A percentile compares a stretch with the other conserved stretches of the same genome.
These are phyloP conservation scores for Chouioia cunea DNA, from an alignment of 2,888 invertebrate genomes.

Conservation along the genomic window DNA sequence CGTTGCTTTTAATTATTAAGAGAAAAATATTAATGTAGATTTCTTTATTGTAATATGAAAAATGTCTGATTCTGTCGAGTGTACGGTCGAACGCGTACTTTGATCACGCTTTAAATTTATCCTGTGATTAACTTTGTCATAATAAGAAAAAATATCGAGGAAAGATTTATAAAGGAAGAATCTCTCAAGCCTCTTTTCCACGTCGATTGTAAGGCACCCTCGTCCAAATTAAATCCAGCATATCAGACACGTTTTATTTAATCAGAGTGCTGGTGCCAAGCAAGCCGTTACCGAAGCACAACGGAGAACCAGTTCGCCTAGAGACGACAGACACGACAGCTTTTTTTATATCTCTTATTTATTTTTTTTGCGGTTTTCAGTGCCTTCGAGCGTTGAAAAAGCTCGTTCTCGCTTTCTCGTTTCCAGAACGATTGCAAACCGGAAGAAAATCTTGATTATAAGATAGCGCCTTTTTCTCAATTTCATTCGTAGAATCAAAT, in stretches of 20 bases:
- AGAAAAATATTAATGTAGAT: too few relatives aligned
- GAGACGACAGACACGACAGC: constrained; percentile 3
- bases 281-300: constrained; percentile 24
- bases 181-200: constrained; percentile 45
- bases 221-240: constrained; percentile 65
- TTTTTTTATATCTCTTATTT: background rate
- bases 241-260: constrained; percentile 67
- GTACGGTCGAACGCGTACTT: too few relatives aligned
- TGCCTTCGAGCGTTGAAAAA: constrained; percentile 18
- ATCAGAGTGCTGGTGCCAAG: constrained; percentile 54
- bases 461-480: too few relatives aligned
- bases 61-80: too few relatives aligned
- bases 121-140: too few relatives aligned
- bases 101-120: too few relatives aligned
- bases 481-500: too few relatives aligned
- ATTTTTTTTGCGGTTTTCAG: background rate
- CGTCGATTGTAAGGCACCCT: constrained; percentile 45
- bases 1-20: too few relatives aligned
- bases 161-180: constrained; percentile 19
- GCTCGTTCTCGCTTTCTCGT: constrained; percentile 1
- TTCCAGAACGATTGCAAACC: constrained; percentile 4
- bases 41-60: too few relatives aligned
- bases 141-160: too few relatives aligned
- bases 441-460: constrained; percentile 14
- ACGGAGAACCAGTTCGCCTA: constrained; percentile 44